Base-by-base conservation (phyloP, 2,888 invertebrate genomes). In the Rhagium mordax region DNA sequence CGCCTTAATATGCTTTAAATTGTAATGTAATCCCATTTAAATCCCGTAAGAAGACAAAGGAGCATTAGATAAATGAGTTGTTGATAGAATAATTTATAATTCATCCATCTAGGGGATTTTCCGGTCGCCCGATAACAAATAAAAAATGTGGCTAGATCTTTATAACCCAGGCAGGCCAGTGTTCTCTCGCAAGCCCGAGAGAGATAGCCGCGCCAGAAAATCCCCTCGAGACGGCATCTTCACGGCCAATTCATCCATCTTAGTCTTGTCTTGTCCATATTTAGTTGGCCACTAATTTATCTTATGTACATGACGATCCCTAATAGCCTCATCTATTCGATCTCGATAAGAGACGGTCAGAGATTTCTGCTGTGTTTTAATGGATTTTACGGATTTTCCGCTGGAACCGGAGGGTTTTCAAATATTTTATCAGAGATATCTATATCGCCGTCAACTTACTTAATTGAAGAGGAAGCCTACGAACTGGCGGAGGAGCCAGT, bases 201-300 rank as follows among this genome's bases (percentile, higher is more conserved):
- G 53, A 61, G 65, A 41, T n/a, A 68, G 61, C 10, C n/a, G 60
- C 20, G 8, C 15, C 29, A 64, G 66, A 24, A 51, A 61, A 51
- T 27, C 41, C 70, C 65, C 49, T 57, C 21, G 51, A 60, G 71
- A 59, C 33, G 61, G 61, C 53, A 16, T 53, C 62, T 51, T 70
- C 60, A 70, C 72, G 70, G 72, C 76, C 68, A 72, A 78, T 79
- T 77, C 82, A 85, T 85, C 84, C 80, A 84, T 85, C 85, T 84
- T 83, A 81, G 85, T 83, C 84, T 81, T 82, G 81, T 82, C 83
- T 81, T 84, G 84, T 84, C 83, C 82, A 84, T 84, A 84, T 84
- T 84, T 83, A 84, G 81, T 75, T 74, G 81, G 74, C 71, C 78
- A 75, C 84, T 85, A 85, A 85, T 84, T 84, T 83, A 85, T 85